A percentile compares a stretch with the other conserved stretches of the same genome.
Conservation (phyloP, 2,797 vertebrate genomes). For the Gallirallus australis region DNA sequence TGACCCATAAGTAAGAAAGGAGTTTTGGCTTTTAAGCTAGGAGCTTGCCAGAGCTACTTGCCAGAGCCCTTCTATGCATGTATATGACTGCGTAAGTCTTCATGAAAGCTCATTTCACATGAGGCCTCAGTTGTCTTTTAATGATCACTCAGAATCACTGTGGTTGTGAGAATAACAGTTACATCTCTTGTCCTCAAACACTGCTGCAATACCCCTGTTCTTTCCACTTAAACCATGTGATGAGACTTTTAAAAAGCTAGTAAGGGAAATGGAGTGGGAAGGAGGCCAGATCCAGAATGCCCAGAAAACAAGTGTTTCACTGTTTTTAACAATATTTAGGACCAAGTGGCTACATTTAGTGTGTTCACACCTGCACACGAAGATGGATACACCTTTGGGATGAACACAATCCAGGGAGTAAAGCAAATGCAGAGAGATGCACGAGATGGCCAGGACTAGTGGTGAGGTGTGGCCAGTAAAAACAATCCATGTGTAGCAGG, state of each 20-base stretch:
- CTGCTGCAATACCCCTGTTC: neutral
- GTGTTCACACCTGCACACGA: neutral
- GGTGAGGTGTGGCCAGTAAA: neutral
- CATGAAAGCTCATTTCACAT: neutral
- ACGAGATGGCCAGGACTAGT: neutral
- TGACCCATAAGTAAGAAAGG: neutral
- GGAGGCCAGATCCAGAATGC: neutral
- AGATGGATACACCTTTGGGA: neutral
- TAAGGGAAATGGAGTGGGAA: neutral
- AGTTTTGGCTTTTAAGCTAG: neutral
- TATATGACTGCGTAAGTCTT: neutral
- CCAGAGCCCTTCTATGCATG: neutral
- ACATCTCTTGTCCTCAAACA: neutral
- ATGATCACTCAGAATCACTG: neutral
- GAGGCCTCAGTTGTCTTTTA: neutral
- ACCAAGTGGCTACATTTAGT: neutral
- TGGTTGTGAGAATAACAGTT: neutral
- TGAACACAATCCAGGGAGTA: neutral
- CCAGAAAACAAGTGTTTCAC: neutral
- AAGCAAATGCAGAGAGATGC: neutral
- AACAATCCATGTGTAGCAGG: neutral
- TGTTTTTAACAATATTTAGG: neutral
- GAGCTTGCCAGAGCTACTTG: neutral
- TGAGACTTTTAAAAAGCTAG: neutral
- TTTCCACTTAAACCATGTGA: neutral